phyloP scores from a whole-genome alignment of 2,113 vertebrate species.

The Glaucomys volans region DNA sequence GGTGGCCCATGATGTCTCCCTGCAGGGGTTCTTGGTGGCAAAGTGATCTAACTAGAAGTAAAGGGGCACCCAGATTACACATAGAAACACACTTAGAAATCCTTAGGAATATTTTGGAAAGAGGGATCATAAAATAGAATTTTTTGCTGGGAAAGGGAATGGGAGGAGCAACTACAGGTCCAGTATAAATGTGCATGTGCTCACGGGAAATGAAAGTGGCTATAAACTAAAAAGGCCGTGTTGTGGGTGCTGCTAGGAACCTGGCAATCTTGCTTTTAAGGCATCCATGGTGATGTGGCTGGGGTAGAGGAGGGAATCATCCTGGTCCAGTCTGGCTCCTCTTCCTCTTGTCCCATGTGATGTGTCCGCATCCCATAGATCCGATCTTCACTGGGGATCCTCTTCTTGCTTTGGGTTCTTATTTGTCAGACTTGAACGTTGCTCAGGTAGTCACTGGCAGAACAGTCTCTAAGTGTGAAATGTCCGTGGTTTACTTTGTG shows the following conservation, averaged over 20 bases:
- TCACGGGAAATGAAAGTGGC: neutral
- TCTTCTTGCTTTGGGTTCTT: neutral
- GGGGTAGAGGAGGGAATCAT: too few relatives aligned
- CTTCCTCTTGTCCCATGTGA: neutral
- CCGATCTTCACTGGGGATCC: neutral
- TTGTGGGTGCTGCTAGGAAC: neutral
- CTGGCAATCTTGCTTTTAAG: neutral
- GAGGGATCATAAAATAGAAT: neutral
- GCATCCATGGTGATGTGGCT: neutral
- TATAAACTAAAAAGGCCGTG: rapidly evolving
- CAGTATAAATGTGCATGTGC: neutral
- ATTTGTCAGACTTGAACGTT: neutral
- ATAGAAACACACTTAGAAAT: neutral
- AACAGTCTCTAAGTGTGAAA: neutral
- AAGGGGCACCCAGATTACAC: neutral
- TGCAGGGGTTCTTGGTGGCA: neutral
- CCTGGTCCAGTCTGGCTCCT: neutral
- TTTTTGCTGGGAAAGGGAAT: neutral
- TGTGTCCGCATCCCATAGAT: rapidly evolving
- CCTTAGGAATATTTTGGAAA: neutral
- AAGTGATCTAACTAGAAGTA: neutral
- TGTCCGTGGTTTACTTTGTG: neutral
- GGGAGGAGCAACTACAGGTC: too few relatives aligned
- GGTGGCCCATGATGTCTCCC: too few relatives aligned
- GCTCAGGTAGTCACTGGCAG: neutral